phyloP scores from a whole-genome alignment of 2,888 invertebrate genomes.

The Hyalella azteca region DNA sequence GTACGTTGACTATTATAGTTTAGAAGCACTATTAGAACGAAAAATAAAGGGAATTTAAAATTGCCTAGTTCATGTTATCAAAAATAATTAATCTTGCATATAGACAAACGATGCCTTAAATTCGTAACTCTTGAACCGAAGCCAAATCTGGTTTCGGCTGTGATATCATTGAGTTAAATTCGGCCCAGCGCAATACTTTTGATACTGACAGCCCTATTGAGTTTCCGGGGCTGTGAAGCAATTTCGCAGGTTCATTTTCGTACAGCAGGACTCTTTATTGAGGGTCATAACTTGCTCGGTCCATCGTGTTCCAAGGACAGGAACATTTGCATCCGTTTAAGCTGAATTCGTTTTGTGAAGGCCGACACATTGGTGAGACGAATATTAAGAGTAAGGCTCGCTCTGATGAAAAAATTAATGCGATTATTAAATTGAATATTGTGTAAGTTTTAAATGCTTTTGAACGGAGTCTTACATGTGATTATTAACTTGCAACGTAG shows the following conservation, averaged over 20 bases:
- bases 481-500: no score
- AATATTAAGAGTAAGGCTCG: not conserved
- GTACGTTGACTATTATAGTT: no score
- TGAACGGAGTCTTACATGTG: no score
- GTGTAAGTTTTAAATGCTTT: not conserved
- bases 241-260: slow-evolving; percentile 29
- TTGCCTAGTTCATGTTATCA: no score
- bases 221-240: not conserved
- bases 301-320: slow-evolving; percentile 35
- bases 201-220: slow-evolving; percentile 18
- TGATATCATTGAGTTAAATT: no score
- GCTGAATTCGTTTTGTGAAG: slow-evolving; percentile 5
- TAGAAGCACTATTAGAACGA: no score
- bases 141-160: no score
- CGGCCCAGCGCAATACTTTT: not conserved
- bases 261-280: slow-evolving; percentile 29
- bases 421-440: not conserved
- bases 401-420: not conserved
- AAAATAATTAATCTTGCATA: no score
- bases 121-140: no score
- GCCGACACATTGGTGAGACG: not conserved
- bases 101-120: no score
- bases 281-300: slow-evolving; percentile 14
- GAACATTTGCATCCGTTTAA: slow-evolving; percentile 20
- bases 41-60: no score